Percentiles rank a stretch among this genome's conserved stretches.
Evolutionary conservation across 2,797 vertebrate genomes (phyloP).

Genomic region (Octomys mimax): DNA sequence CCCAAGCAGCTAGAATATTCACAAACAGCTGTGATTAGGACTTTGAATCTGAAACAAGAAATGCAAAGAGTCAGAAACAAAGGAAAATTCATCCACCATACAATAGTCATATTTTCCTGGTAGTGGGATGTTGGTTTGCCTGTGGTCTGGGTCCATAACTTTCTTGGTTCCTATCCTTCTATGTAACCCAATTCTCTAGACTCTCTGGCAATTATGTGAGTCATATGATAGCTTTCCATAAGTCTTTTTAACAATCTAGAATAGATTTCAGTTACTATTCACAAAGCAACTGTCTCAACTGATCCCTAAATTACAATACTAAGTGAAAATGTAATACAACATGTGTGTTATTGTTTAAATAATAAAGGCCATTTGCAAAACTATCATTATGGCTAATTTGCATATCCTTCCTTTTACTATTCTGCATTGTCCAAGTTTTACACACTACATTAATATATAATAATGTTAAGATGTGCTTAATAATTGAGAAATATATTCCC

Average conservation of each 20-base stretch:
- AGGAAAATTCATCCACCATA: not conserved
- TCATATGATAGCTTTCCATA: not conserved
- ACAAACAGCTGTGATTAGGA: not conserved
- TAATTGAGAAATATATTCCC: not conserved
- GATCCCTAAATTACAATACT: not conserved
- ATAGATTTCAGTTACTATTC: not conserved
- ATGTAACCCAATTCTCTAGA: not conserved
- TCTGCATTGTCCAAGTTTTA: not conserved
- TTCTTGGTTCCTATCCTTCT: not conserved
- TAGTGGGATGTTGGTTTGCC: not conserved
- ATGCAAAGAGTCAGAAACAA: not conserved
- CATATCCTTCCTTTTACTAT: not conserved
- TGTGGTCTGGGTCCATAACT: not conserved
- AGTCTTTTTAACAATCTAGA: not conserved
- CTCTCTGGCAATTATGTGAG: not conserved
- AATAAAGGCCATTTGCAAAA: not conserved
- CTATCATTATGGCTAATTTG: not conserved
- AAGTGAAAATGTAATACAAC: not conserved
- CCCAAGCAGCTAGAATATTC: not conserved
- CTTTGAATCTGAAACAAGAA: not conserved
- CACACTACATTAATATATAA: not conserved
- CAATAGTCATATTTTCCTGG: not conserved
- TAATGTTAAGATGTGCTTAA: conserved; percentile 19
- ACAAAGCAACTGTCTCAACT: not conserved
- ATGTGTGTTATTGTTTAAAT: not conserved